Evolutionary conservation across 2,888 invertebrate genomes (phyloP).

Genomic region (Anorthoa munda): DNA sequence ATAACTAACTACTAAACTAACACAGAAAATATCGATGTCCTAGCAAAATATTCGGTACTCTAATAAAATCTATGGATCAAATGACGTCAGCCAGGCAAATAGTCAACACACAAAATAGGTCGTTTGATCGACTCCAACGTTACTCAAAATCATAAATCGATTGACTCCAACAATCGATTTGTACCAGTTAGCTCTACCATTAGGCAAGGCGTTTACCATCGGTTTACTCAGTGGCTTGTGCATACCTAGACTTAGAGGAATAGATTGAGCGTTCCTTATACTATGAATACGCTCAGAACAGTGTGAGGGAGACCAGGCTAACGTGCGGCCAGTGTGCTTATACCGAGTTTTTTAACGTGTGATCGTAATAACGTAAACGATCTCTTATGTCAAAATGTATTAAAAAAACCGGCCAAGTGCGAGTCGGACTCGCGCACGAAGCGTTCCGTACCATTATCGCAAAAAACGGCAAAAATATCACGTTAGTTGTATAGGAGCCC

Average conservation of each 20-base stretch:
- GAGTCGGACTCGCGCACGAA: too few relatives aligned
- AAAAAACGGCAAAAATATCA: too few relatives aligned
- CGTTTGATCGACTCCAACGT: conserved; percentile 24
- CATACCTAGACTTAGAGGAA: background rate
- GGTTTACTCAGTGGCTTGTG: conserved; percentile 35
- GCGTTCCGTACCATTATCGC: too few relatives aligned
- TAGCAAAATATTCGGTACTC: background rate
- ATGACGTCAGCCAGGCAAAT: conserved; percentile 5
- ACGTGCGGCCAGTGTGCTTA: background rate
- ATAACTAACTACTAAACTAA: background rate
- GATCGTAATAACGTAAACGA: too few relatives aligned
- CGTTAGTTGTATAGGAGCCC: too few relatives aligned
- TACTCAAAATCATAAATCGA: conserved; percentile 52
- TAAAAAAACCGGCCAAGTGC: too few relatives aligned
- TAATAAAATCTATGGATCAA: background rate
- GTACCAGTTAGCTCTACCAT: conserved; percentile 51
- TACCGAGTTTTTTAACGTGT: too few relatives aligned
- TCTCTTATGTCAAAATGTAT: too few relatives aligned
- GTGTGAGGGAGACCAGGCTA: background rate
- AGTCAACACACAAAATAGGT: conserved; percentile 24
- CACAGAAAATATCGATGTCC: background rate
- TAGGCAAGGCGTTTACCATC: conserved; percentile 49
- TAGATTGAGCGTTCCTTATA: background rate
- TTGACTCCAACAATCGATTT: conserved; percentile 50
- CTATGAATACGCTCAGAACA: background rate